Evolutionary conservation across 2,888 invertebrate genomes (phyloP), one percentile per base, ranked within the genome.

Genomic region (Lycia hirtaria): DNA sequence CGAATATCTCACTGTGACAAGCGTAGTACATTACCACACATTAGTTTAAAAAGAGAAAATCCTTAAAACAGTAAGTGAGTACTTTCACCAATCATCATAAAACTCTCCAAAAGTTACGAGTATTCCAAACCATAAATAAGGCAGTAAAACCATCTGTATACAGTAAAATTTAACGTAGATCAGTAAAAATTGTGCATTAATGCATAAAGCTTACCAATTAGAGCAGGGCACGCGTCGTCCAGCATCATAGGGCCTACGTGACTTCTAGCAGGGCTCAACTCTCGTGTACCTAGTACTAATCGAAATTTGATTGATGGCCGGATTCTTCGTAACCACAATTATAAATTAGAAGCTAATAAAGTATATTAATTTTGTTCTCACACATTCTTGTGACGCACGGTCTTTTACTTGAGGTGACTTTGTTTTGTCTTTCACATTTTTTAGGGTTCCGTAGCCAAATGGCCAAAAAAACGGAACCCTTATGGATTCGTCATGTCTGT

Each of bases 211-310:
- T 63, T 47, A 10, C 35, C 54, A 56, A 74, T 81, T 79, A 78
- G 69, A 63, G 60, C 44, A 56, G 58, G 78, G 85, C 89, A 86
- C 88, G 88, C 76, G 89, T 76, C 80, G 54, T 30, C 60, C 60
- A 45, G 52, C 56, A 54, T 60, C 40, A 44, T 45, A 63, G 28
- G 61, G 85, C 74, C 83, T 88, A 90, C 38, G 38, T 91, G 90
- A 90, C 87, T 75, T 35, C 38, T 54, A 60, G 64, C 87, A 87
- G 79, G 75, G 69, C 74, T 69, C 76, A 64, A 64, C 1, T 67
- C 32, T 59, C 56, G 67, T 35, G 64, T 71, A 75, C 70, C 67
- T 72, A 72, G 64, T 71, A 65, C 69, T 83, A 82, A 85, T 86
- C 64, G 76, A 72, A 67, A 77, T 75, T 70, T 56, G 79, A 79